Conservation (phyloP, 2,113 vertebrate genomes). For the Rhinolophus sinicus region DNA sequence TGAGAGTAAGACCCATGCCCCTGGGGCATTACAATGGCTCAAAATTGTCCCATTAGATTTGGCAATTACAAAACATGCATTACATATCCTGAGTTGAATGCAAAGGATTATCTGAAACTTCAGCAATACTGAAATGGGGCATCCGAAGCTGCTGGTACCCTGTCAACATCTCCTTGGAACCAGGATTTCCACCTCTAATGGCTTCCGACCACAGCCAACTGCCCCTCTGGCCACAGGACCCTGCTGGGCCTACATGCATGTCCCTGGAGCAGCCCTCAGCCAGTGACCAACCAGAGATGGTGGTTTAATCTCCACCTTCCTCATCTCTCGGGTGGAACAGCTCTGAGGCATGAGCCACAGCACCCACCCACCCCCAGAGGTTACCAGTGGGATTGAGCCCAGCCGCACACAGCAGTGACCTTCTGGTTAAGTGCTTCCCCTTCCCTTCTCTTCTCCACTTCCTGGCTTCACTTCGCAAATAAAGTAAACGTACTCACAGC, state of each 20-base stretch:
- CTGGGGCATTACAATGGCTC: no score
- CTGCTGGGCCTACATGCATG: no score
- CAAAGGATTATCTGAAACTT: not conserved
- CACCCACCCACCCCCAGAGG: not conserved
- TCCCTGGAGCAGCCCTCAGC: not conserved
- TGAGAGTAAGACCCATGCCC: not conserved
- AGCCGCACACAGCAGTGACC: not conserved
- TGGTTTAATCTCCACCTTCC: not conserved
- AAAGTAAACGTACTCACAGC: not conserved
- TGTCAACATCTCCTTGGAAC: not conserved
- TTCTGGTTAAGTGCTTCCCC: rapidly evolving
- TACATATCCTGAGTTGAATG: not conserved
- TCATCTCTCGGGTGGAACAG: not conserved
- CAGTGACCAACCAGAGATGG: not conserved
- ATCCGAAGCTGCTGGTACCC: not conserved
- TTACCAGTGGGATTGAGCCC: not conserved
- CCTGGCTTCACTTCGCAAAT: not conserved
- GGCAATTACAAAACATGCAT: not conserved
- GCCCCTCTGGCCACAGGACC: not conserved
- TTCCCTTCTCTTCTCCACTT: not conserved
- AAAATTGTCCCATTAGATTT: not conserved
- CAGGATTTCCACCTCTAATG: not conserved
- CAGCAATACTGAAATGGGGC: rapidly evolving
- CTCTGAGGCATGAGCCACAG: not conserved
- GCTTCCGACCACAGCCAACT: not conserved